Evolutionary conservation across 2,888 invertebrate species (phyloP), one percentile per base, ranked within the genome.

Genomic region (Rotaria macrura): DNA sequence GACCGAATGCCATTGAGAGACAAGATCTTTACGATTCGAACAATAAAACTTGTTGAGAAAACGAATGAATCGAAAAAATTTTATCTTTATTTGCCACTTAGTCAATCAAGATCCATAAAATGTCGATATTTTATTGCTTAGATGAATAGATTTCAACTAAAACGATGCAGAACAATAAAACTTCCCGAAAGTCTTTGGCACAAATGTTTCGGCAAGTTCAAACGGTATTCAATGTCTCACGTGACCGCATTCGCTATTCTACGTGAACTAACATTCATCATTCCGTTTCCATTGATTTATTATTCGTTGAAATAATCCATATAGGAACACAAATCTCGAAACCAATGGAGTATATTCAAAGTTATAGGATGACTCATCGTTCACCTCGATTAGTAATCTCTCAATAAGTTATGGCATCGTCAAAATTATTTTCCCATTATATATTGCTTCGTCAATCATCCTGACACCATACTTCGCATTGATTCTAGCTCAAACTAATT

Each of bases 221-320:
- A 79, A 79, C 43, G 43, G 7, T n/a, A n/a, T 43, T n/a, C 43
- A 5, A 43, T n/a, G n/a, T 79, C 43, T 79, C 79, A 79, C n/a
- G 43, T 79, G 5, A 79, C 43, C 5, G 79, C 79, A 79, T 79
- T 79, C 43, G 74, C 74, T 79, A 79, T 79, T 25, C n/a, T 79
- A 5, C 74, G 43, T 43, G 74, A 79, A 79, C 7, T 79, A 12
- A 79, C 74, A 23, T 40, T 43, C 14, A 23, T 79, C 12, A 23
- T 38, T 25, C 40, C 74, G 43, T 79, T 79, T 79, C 74, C 74
- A 79, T 25, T 79, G 9, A 43, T 79, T n/a, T 79, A 79, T n/a
- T 79, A 25, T 79, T 43, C 74, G 12, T 43, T 79, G 10, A 79
- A 79, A 79, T 79, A 43, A 43, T 43, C 34, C 43, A 1, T 14